phyloP scores from a whole-genome alignment of 2,797 vertebrate genomes.

The Girardinus metallicus region DNA sequence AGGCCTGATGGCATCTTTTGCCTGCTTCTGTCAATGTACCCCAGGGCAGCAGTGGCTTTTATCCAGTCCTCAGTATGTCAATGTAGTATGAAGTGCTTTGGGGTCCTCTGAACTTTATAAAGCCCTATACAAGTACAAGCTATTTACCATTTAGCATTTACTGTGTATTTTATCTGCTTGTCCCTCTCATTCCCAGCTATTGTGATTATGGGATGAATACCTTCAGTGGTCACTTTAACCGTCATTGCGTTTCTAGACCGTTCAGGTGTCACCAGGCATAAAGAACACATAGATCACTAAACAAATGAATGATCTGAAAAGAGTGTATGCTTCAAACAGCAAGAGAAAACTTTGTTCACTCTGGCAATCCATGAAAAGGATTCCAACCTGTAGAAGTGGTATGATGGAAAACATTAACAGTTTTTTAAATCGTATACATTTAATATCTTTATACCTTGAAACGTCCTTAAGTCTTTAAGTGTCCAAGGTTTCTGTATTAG shows the following conservation, averaged over 20 bases:
- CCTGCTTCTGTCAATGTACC: too few relatives aligned
- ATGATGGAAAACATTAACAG: background rate
- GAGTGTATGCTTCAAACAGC: background rate
- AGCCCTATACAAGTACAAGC: too few relatives aligned
- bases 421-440: background rate
- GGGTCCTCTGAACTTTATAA: too few relatives aligned
- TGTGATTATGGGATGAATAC: background rate
- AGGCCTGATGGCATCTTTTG: too few relatives aligned
- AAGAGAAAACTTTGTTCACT: background rate
- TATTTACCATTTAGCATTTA: too few relatives aligned
- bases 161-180: background rate
- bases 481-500: too few relatives aligned
- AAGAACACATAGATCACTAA: background rate
- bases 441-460: background rate
- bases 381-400: background rate
- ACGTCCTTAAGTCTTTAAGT: too few relatives aligned
- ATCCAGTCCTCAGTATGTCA: too few relatives aligned
- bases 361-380: background rate
- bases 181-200: background rate
- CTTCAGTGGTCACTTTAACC: background rate
- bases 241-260: background rate
- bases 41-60: too few relatives aligned
- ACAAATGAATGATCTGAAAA: background rate
- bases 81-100: too few relatives aligned
- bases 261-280: background rate